A percentile compares a stretch with the other conserved stretches of the same genome.
Evolutionary conservation across 2,888 invertebrate species (phyloP).

Genomic region (Microctonus aethiopoides): DNA sequence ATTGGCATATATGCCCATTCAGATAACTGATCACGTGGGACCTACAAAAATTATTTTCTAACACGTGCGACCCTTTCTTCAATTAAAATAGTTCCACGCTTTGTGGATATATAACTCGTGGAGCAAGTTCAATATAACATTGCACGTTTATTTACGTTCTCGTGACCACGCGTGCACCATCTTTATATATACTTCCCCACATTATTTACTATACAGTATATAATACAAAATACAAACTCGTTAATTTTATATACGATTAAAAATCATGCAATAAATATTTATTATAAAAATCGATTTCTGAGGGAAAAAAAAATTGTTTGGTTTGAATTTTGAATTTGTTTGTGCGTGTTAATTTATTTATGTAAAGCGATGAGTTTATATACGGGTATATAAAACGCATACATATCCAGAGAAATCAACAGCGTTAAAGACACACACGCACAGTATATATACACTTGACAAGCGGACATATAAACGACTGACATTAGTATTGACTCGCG

Average conservation of each 20-base stretch:
- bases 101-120: conserved; percentile 28
- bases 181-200: neutral
- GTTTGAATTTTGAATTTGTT: too few relatives aligned
- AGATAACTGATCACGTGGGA: conserved; percentile 23
- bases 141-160: conserved; percentile 17
- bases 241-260: neutral
- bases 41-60: conserved; percentile 24
- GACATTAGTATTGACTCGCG: conserved; percentile 42
- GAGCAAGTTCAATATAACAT: conserved; percentile 27
- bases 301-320: too few relatives aligned
- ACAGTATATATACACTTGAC: neutral
- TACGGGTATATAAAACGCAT: too few relatives aligned
- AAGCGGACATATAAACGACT: conserved; percentile 39
- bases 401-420: conserved; percentile 19
- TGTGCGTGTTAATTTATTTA: too few relatives aligned
- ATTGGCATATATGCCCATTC: neutral
- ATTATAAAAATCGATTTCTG: neutral
- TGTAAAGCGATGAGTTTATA: too few relatives aligned
- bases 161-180: neutral
- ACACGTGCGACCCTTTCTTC: conserved; percentile 29
- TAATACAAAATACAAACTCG: conserved; percentile 22
- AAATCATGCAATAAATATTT: neutral
- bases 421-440: neutral
- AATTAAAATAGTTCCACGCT: conserved; percentile 44
- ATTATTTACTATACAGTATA: neutral